phyloP scores from a whole-genome alignment of 2,113 vertebrate species.

The Pantherophis guttatus region DNA sequence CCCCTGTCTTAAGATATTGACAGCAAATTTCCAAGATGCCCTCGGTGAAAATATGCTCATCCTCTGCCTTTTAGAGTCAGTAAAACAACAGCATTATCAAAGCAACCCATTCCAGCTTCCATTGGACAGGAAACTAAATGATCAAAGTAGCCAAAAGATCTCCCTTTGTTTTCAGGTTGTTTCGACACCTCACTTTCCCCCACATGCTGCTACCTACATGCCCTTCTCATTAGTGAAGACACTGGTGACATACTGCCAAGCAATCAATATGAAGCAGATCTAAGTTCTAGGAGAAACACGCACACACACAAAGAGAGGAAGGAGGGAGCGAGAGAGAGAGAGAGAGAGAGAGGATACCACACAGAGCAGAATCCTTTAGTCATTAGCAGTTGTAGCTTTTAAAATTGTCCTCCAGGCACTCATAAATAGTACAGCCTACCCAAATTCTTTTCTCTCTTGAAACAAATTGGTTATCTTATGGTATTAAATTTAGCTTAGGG shows the following conservation, averaged over 20 bases:
- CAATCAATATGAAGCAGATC: slow-evolving; percentile 51
- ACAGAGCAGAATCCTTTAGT: not conserved
- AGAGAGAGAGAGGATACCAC: accelerated
- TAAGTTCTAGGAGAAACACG: slow-evolving; percentile 14
- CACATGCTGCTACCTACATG: slow-evolving; percentile 37
- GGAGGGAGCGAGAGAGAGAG: accelerated
- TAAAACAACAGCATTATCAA: slow-evolving; percentile 41
- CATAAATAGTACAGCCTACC: not conserved
- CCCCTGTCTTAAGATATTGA: slow-evolving; percentile 15
- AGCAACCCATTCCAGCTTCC: slow-evolving; percentile 57
- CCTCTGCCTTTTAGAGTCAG: slow-evolving; percentile 53
- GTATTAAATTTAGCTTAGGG: not conserved
- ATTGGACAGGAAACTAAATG: slow-evolving; percentile 63
- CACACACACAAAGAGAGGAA: not conserved
- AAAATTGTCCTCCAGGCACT: not conserved
- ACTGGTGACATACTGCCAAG: slow-evolving; percentile 55
- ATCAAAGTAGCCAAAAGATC: slow-evolving; percentile 56
- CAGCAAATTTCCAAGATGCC: slow-evolving; percentile 48
- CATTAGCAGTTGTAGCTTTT: not conserved
- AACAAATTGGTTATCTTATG: not conserved
- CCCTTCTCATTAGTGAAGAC: slow-evolving; percentile 49
- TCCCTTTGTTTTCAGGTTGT: slow-evolving; percentile 63
- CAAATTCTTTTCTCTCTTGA: not conserved
- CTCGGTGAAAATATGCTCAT: slow-evolving; percentile 47
- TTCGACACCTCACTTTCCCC: slow-evolving; percentile 48